Conservation (phyloP, 1,140 invertebrate genomes). For the Zophobas atratus region DNA sequence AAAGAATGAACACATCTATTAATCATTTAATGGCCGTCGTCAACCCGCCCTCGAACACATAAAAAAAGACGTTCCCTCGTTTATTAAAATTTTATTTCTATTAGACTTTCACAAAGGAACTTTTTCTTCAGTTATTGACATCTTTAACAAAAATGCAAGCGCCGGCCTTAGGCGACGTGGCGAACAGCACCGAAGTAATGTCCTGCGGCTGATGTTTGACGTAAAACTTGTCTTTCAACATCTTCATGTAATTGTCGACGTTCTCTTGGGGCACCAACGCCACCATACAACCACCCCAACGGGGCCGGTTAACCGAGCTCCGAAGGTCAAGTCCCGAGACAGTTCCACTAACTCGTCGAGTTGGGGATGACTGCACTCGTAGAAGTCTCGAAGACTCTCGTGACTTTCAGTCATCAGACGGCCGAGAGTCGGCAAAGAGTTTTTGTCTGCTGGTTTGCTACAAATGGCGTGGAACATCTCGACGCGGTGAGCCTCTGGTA, state of each 20-base stretch:
- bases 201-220: constrained; percentile 67
- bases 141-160: constrained; percentile 64
- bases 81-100: constrained; percentile 17
- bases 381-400: constrained; percentile 85
- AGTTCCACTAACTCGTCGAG: constrained; percentile 88
- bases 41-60: neutral
- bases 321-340: constrained; percentile 81
- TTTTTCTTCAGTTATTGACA: constrained; percentile 35
- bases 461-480: constrained; percentile 82
- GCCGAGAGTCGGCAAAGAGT: constrained; percentile 78
- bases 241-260: constrained; percentile 79
- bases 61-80: neutral
- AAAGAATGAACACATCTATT: neutral
- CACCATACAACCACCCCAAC: constrained; percentile 97
- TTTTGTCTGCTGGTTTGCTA: constrained; percentile 67
- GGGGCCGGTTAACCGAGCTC: constrained; percentile 94
- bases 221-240: constrained; percentile 82
- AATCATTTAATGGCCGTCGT: constrained; percentile 8
- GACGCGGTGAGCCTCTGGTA: constrained; percentile 85
- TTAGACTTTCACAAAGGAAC: neutral
- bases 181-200: constrained; percentile 71
- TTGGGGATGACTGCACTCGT: constrained; percentile 94
- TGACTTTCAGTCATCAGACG: constrained; percentile 93
- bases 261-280: constrained; percentile 81
- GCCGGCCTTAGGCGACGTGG: constrained; percentile 72